phyloP scores from a whole-genome alignment of 2,113 vertebrate genomes.

The Cepphus grylle region DNA sequence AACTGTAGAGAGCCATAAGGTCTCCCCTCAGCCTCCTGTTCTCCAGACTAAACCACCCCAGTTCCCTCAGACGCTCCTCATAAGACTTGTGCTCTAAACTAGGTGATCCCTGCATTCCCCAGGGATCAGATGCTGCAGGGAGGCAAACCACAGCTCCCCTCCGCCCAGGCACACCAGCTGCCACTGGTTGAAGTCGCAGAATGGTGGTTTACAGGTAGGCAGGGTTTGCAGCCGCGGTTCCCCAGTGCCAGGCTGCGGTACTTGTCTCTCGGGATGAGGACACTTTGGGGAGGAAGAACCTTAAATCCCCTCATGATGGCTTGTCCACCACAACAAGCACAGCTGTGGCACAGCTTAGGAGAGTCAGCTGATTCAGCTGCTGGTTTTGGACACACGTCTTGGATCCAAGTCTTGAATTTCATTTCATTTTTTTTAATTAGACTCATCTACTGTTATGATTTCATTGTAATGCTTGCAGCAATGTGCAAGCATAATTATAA shows the following conservation, averaged over 20 bases:
- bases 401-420: not conserved
- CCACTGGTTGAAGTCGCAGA: accelerated
- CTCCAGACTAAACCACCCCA: not conserved
- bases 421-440: not conserved
- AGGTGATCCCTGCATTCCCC: not conserved
- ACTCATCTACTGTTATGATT: not conserved
- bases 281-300: not conserved
- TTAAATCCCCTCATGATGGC: not conserved
- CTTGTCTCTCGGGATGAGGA: not conserved
- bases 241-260: not conserved
- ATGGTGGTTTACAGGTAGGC: not conserved
- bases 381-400: not conserved
- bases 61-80: not conserved
- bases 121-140: not conserved
- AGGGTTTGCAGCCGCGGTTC: not conserved
- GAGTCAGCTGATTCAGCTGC: not conserved
- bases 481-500: not conserved
- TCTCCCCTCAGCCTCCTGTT: not conserved
- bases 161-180: not conserved
- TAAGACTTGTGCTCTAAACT: not conserved
- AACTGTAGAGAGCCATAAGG: not conserved
- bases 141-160: not conserved
- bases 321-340: not conserved
- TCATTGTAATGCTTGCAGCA: not conserved
- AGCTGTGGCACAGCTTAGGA: accelerated